phyloP scores from a whole-genome alignment of 2,113 vertebrate genomes.

The Odocoileus hemionus region DNA sequence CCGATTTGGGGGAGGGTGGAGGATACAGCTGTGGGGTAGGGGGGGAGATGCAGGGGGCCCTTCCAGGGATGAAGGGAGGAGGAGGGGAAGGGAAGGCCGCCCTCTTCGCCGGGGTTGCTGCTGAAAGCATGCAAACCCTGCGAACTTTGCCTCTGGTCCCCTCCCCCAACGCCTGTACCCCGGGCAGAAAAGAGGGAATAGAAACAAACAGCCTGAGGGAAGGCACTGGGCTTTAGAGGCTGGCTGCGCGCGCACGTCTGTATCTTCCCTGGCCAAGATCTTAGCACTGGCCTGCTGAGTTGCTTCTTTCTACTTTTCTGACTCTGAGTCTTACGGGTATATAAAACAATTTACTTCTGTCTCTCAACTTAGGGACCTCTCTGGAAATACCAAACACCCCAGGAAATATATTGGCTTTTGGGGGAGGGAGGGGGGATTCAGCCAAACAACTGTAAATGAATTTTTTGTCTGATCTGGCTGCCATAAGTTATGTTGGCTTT shows the following conservation, averaged over 20 bases:
- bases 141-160: conserved; percentile 29
- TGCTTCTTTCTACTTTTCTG: conserved; percentile 11
- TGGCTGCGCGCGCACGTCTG: not conserved
- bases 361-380: conserved; percentile 6
- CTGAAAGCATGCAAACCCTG: not conserved
- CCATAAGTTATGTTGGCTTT: conserved; percentile 1
- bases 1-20: not conserved
- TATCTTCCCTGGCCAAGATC: not conserved
- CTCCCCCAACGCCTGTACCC: conserved; percentile 13
- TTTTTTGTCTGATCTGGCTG: conserved; percentile 2
- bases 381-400: conserved; percentile 36
- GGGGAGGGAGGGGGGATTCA: not conserved
- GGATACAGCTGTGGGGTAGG: not conserved
- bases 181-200: not conserved
- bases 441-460: not conserved
- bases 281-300: not conserved
- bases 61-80: not conserved
- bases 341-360: not conserved
- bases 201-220: conserved; percentile 1
- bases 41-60: not conserved
- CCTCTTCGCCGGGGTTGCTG: not conserved
- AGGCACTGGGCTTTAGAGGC: not conserved
- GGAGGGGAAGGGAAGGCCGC: not conserved
- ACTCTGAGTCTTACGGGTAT: not conserved
- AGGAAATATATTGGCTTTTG: not conserved